phyloP scores from a whole-genome alignment of 2,888 invertebrate genomes.

The Digitonthophagus gazella region DNA sequence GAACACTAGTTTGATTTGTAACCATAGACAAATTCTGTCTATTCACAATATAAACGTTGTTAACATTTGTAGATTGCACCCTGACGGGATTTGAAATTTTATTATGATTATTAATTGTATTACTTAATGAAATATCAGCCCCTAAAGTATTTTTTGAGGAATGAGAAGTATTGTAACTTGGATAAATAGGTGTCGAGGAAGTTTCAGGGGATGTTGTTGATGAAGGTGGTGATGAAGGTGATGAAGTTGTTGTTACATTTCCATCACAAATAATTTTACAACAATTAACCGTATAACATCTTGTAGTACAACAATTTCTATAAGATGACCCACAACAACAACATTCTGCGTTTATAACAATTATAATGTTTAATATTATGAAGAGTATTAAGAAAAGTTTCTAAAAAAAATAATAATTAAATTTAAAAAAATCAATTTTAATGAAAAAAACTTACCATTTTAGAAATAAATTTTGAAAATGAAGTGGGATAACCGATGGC shows the following conservation, averaged over 20 bases:
- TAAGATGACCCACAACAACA: neutral
- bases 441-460: too few species aligned
- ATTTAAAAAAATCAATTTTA: too few species aligned
- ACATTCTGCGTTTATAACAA: neutral
- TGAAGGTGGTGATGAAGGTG: too few species aligned
- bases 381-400: neutral
- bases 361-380: neutral
- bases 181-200: neutral
- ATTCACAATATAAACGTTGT: neutral
- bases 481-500: too few species aligned
- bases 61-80: neutral
- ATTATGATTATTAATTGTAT: neutral
- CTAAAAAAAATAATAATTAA: neutral
- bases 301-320: neutral
- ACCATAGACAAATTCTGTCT: neutral
- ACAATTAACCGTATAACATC: neutral
- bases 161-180: neutral
- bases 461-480: too few species aligned
- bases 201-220: neutral
- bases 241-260: neutral
- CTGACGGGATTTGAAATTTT: neutral
- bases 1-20: too few species aligned
- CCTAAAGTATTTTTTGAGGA: neutral
- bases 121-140: neutral
- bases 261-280: neutral